Percentiles rank a stretch among this genome's conserved stretches.
Evolutionary conservation across 2,797 vertebrate genomes (phyloP).

Genomic region (Sphenodon punctatus): DNA sequence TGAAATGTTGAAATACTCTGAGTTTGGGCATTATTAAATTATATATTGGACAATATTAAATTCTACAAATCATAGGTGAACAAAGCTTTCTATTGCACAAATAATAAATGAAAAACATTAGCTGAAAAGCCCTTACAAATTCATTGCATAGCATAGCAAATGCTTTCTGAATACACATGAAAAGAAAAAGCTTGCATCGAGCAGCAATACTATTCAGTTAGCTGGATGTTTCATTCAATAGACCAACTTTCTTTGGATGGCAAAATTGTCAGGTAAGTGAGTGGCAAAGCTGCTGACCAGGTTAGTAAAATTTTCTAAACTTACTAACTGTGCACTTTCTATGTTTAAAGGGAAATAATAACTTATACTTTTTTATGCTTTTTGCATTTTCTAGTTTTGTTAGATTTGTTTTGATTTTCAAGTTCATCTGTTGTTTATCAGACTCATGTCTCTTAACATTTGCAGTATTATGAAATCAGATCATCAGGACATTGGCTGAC

Average conservation of each 20-base stretch:
- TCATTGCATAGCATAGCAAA: neutral
- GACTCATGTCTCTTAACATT: neutral
- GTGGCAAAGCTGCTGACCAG: too few species aligned
- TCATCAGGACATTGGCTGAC: fast-evolving
- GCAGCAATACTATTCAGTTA: neutral
- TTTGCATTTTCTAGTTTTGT: neutral
- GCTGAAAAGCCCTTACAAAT: neutral
- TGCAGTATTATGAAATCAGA: neutral
- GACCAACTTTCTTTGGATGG: too few species aligned
- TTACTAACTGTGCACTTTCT: fast-evolving
- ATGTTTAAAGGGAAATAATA: neutral
- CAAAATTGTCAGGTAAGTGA: too few species aligned
- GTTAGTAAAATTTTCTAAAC: neutral
- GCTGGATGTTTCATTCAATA: neutral
- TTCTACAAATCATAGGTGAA: neutral
- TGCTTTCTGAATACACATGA: neutral
- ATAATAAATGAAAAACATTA: neutral
- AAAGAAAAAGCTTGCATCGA: neutral
- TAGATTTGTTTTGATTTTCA: neutral
- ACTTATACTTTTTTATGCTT: neutral
- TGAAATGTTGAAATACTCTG: too few species aligned
- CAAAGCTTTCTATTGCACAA: neutral
- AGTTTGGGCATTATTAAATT: too few species aligned
- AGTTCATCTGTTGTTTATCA: neutral
- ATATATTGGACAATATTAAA: too few species aligned